A percentile compares a stretch with the other conserved stretches of the same genome.
These are phyloP conservation scores for Siderastrea siderea DNA, from an alignment of 92 coral and sea anemone genomes.

Conservation along the genomic window DNA sequence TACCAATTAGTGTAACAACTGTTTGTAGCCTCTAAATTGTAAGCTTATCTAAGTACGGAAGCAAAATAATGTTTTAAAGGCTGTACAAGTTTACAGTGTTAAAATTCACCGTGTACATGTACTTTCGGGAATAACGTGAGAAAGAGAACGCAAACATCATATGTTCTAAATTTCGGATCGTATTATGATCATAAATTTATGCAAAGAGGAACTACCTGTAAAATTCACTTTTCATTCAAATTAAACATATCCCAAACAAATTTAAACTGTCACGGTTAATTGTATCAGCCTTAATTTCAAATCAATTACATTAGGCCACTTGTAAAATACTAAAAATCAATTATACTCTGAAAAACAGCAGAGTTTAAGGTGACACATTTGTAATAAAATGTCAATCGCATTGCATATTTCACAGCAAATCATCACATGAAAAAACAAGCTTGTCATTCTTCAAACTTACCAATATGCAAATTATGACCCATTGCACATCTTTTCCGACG, in stretches of 20 bases:
- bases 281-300: neutral
- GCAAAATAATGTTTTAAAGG: too few species aligned
- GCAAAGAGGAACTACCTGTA: neutral
- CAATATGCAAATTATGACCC: too few species aligned
- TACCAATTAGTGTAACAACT: too few species aligned
- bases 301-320: neutral
- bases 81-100: too few species aligned
- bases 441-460: neutral
- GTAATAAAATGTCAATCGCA: neutral
- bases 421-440: too few species aligned
- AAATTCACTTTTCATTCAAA: too few species aligned
- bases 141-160: too few species aligned
- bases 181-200: constrained; percentile 10
- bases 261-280: neutral
- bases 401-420: neutral
- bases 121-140: too few species aligned
- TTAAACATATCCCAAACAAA: neutral
- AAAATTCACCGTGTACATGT: too few species aligned
- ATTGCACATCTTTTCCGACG: neutral
- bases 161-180: too few species aligned
- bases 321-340: neutral
- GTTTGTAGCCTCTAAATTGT: too few species aligned
- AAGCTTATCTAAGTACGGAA: too few species aligned
- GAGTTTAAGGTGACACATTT: neutral
- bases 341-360: neutral